phyloP scores from a whole-genome alignment of 2,113 vertebrate genomes.

The Oryzias melastigma region DNA sequence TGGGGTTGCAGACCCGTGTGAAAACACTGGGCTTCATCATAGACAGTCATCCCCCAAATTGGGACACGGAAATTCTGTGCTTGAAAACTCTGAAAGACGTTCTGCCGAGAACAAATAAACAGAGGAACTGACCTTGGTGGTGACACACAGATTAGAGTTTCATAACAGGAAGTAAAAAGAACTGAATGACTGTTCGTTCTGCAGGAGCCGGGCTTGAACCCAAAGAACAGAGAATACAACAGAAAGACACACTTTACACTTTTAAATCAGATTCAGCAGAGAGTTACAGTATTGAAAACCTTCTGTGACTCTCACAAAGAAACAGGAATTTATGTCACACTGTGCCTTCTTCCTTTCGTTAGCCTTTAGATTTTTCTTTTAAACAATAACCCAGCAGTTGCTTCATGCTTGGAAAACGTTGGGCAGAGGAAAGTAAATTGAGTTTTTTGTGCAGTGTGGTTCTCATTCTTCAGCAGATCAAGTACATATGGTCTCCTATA shows the following conservation, averaged over 20 bases:
- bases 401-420: too few relatives aligned
- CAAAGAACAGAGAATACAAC: slow-evolving; percentile 4
- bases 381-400: too few relatives aligned
- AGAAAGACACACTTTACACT: background rate
- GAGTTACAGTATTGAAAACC: slow-evolving; percentile 12
- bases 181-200: slow-evolving; percentile 25
- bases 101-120: slow-evolving; percentile 50
- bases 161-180: slow-evolving; percentile 55
- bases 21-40: slow-evolving; percentile 14
- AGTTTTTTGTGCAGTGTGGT: too few relatives aligned
- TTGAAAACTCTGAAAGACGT: slow-evolving; percentile 41
- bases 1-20: background rate
- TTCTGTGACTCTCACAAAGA: slow-evolving; percentile 2
- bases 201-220: slow-evolving; percentile 2
- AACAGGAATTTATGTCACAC: background rate
- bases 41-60: slow-evolving; percentile 4
- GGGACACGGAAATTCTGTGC: slow-evolving; percentile 18
- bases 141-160: slow-evolving; percentile 42
- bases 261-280: slow-evolving; percentile 35
- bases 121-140: slow-evolving; percentile 38
- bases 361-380: too few relatives aligned
- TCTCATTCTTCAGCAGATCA: slow-evolving; percentile 2
- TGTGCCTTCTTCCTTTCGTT: background rate
- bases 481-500: too few relatives aligned
- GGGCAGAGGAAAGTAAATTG: too few relatives aligned